Evolutionary conservation across 92 coral and sea anemone species (phyloP), one percentile per base, ranked within the genome.

Genomic region (Porites lobata): DNA sequence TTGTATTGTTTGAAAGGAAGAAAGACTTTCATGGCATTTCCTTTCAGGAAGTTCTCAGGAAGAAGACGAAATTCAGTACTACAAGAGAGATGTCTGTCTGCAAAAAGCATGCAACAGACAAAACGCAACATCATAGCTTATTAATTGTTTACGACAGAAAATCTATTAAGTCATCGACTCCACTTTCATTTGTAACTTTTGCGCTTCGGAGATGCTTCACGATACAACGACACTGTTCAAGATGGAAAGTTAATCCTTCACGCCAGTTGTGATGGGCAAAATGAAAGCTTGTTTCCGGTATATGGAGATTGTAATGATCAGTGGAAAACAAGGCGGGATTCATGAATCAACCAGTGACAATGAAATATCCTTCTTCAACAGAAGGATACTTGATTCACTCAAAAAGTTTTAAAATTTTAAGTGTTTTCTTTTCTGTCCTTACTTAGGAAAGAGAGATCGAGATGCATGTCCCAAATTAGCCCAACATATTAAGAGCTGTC

Each of bases 21-120:
- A 38, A 38, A 38, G 88, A 85, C 92, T 87, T 83, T 85, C 77
- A 1, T 62, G 91, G 94, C 86, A 91, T 91, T 91, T 91, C 94
- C 94, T 91, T 70, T 78, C 76, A 72, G 85, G 91, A 85, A 85
- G 83, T 54, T 76, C 89, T 58, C 82, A 76, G 89, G 89, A 85
- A 85, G 89, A 67, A 75, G 83, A 67, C 75, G 69, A 76, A 76
- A 76, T 85, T 63, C 53, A 50, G 79, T 56, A 77, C 76, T 75
- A 76, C 56, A 57, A 53, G 83, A 85, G 83, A 85, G 77, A 47
- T 73, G 83, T 75, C 76, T 75, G 80, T 22, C 20, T 58, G 57
- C 56, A 73, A 69, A 22, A 81, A 69, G 38, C 86, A 81, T 81
- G 86, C 86, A 81, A 81, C n/a, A 81, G 77, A 69, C 86, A 69